Conservation (phyloP, 2,113 vertebrate genomes). For the Ochotona curzoniae region DNA sequence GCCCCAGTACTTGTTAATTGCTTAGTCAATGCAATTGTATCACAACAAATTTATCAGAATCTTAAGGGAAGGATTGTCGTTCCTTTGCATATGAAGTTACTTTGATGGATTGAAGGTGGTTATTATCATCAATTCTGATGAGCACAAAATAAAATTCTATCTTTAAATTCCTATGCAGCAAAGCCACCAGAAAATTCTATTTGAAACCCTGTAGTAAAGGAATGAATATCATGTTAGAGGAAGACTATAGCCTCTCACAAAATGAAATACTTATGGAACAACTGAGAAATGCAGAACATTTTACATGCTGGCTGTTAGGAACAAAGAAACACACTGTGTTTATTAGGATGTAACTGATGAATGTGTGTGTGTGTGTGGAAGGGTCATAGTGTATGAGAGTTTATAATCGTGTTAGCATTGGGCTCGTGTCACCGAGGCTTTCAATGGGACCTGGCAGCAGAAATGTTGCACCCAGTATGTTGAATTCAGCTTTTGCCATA, state of each 20-base stretch:
- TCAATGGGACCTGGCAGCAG: background rate
- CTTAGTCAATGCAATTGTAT: slow-evolving; percentile 77
- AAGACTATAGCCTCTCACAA: background rate
- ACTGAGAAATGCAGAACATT: background rate
- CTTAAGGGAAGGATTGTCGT: slow-evolving; percentile 78
- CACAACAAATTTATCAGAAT: slow-evolving; percentile 80
- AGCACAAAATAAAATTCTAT: slow-evolving; percentile 69
- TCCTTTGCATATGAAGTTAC: slow-evolving; percentile 77
- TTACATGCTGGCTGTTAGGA: background rate
- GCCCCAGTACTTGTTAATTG: slow-evolving; percentile 80
- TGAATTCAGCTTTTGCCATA: background rate
- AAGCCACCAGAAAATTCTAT: slow-evolving; percentile 62
- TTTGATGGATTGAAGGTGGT: slow-evolving; percentile 75
- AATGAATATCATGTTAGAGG: background rate
- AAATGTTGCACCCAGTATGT: background rate
- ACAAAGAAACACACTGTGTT: background rate
- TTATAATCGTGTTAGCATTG: background rate
- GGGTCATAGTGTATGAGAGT: background rate
- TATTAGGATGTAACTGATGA: background rate
- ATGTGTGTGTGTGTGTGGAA: background rate
- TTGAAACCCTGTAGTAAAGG: slow-evolving; percentile 39
- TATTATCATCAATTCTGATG: slow-evolving; percentile 81
- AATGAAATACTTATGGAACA: slow-evolving; percentile 37
- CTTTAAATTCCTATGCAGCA: slow-evolving; percentile 59
- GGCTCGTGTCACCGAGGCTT: background rate